Evolutionary conservation across 1,140 invertebrate species (phyloP), one percentile per base, ranked within the genome.

Genomic region (Rhizoglyphus robini): DNA sequence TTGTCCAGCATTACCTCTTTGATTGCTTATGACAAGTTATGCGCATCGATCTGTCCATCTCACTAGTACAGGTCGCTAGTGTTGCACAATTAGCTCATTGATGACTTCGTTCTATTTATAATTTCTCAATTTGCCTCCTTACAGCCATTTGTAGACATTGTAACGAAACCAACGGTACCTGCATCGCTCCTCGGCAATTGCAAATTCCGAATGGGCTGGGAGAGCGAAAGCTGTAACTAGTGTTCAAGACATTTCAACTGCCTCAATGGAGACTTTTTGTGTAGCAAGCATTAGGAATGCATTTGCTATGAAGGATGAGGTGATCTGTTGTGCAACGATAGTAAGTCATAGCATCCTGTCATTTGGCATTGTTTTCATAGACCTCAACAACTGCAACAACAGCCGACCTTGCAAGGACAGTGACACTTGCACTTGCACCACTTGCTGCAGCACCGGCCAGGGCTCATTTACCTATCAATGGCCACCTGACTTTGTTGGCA

Each of bases 351-450:
- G n/a, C n/a, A n/a, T n/a, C n/a, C n/a, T n/a, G n/a, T n/a, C n/a
- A n/a, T n/a, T 65, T 34, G 2, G 49, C 65, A 23, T 31, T 62
- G 18, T 66, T n/a, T 46, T 63, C 36, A n/a, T 68, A 80, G 94
- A 98, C 78, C 82, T 98, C 25, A 96, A 97, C 79, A 97, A 91
- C 79, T 98, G 94, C 79, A 96, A 92, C 60, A 94, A 96, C 77
- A 88, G 96, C 76, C 85, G 86, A 51, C 91, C 91, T 1, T 97
- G 94, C 80, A 80, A 83, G 65, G 95, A 97, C 76, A 89, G 89
- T 46, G 94, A 90, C 67, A 90, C 88, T 66, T 97, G 94, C 78
- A 87, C 87, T n/a, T n/a, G n/a, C n/a, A n/a, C n/a, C n/a, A n/a
- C n/a, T n/a, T n/a, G n/a, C n/a, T n/a, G n/a, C 74, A 96, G 96